These are phyloP conservation scores for Spisula subtruncata DNA, from an alignment of 2,888 invertebrate genomes.

Conservation along the genomic window DNA sequence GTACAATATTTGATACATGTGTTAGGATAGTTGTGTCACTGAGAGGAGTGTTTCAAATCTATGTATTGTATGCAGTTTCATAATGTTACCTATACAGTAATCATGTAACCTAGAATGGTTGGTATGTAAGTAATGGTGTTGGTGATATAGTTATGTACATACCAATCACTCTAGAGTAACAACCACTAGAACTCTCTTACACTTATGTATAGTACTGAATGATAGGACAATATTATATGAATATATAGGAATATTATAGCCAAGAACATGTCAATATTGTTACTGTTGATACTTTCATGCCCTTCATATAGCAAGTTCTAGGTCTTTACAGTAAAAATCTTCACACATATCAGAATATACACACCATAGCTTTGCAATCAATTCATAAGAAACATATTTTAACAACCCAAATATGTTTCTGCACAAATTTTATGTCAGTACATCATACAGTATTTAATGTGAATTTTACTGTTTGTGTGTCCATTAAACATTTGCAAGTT, in stretches of 20 bases:
- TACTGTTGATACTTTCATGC: no score
- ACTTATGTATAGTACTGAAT: background rate
- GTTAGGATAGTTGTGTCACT: background rate
- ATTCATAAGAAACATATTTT: background rate
- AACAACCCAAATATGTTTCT: background rate
- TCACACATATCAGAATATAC: no score
- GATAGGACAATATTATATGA: no score
- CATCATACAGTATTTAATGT: no score
- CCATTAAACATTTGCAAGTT: conserved; percentile 6
- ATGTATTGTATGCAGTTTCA: background rate
- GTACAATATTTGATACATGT: no score
- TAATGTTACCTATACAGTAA: background rate
- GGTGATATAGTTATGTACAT: conserved; percentile 11
- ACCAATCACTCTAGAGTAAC: background rate
- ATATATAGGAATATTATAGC: no score
- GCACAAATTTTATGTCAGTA: background rate
- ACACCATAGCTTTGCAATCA: no score
- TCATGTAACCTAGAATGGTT: background rate
- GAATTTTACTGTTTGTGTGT: background rate
- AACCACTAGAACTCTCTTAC: background rate
- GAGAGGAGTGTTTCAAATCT: background rate
- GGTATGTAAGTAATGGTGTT: background rate
- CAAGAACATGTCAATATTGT: no score
- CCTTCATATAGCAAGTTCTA: no score
- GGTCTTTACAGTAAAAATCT: no score